phyloP scores from a whole-genome alignment of 2,797 vertebrate species.

The Lerista edwardsae region DNA sequence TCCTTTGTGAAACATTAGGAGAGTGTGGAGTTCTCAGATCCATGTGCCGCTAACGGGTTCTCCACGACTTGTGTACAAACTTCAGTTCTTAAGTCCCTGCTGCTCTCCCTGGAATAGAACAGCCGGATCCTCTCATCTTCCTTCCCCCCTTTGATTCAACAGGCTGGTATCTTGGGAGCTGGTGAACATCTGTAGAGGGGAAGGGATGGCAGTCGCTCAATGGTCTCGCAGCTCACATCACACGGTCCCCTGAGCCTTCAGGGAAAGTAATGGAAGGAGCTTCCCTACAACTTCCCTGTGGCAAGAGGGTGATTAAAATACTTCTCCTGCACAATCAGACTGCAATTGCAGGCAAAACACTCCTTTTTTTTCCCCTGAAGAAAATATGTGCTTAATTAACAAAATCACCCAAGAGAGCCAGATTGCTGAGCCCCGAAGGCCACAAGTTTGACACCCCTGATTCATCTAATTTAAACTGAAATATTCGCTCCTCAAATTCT shows the following conservation, averaged over 20 bases:
- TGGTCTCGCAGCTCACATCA: not conserved
- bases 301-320: slow-evolving; percentile 33
- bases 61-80: not conserved
- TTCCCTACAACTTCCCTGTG: slow-evolving; percentile 16
- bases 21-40: not conserved
- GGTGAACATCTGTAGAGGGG: not conserved
- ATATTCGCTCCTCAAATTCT: not conserved
- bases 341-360: not conserved
- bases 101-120: not conserved
- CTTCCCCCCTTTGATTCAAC: not conserved
- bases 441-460: slow-evolving; percentile 16
- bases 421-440: not conserved
- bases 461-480: slow-evolving; percentile 23
- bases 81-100: not conserved
- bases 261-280: not conserved
- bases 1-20: not conserved
- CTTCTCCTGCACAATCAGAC: not conserved
- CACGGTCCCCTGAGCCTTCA: slow-evolving; percentile 13
- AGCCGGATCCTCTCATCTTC: not conserved
- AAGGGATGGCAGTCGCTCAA: not conserved
- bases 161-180: not conserved
- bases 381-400: slow-evolving; percentile 27
- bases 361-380: not conserved
- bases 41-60: not conserved
- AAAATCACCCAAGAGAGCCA: not conserved